Conservation (phyloP, 2,797 vertebrate species). For the Mus caroli region DNA sequence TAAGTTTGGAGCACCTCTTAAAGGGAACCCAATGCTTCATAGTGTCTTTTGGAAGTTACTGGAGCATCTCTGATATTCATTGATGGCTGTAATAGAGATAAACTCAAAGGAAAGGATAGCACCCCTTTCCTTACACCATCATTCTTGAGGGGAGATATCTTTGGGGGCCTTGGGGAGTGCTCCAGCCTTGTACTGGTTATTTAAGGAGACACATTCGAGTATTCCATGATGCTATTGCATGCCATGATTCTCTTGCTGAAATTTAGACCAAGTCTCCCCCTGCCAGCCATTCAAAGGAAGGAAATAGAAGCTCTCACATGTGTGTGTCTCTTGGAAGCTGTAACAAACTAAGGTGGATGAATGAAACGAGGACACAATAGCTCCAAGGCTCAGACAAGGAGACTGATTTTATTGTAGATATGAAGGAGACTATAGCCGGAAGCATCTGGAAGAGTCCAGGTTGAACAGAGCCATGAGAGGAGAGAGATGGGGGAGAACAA, state of each 20-base stretch:
- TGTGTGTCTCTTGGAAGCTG: not conserved
- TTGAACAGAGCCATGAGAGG: too few relatives aligned
- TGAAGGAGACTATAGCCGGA: not conserved
- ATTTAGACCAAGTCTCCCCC: not conserved
- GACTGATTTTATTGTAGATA: not conserved
- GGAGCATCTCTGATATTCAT: not conserved
- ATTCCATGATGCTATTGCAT: not conserved
- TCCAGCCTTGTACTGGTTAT: not conserved
- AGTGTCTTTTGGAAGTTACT: conserved; percentile 5
- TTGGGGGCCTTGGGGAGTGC: not conserved
- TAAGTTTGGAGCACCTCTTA: not conserved
- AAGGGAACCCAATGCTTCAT: not conserved
- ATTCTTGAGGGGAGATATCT: not conserved
- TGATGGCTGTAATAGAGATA: not conserved
- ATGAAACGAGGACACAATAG: not conserved
- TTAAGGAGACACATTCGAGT: not conserved
- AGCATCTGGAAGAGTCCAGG: not conserved
- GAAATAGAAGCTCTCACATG: not conserved
- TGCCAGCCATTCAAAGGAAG: not conserved
- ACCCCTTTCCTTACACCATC: not conserved
- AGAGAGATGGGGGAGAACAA: not conserved
- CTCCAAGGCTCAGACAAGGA: not conserved
- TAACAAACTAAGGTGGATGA: not conserved
- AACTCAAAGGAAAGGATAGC: not conserved
- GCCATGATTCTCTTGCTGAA: not conserved